A percentile compares a stretch with the other conserved stretches of the same genome.
These are phyloP conservation scores for Hylaea fasciaria DNA, from an alignment of 2,888 invertebrate species.

Conservation along the genomic window DNA sequence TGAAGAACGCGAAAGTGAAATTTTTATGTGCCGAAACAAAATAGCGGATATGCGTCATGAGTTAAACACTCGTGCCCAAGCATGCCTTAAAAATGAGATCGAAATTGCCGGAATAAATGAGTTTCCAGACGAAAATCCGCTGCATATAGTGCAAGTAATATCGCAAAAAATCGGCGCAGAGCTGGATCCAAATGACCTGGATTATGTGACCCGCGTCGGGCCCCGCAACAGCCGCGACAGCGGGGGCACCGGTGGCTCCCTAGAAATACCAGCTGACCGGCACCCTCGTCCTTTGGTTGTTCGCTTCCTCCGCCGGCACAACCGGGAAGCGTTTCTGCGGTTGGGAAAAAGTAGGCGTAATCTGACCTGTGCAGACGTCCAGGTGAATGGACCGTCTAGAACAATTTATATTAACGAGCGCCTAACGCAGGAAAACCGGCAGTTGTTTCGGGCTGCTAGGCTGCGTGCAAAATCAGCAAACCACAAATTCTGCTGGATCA, in stretches of 20 bases:
- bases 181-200: neutral
- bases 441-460: neutral
- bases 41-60: neutral
- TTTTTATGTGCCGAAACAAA: neutral
- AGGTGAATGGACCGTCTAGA: neutral
- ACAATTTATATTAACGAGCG: conserved; percentile 1
- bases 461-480: neutral
- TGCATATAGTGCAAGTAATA: conserved; percentile 2
- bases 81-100: conserved; percentile 7
- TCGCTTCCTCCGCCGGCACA: too few relatives aligned
- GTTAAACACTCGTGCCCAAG: neutral
- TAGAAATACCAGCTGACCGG: too few relatives aligned
- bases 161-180: neutral
- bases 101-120: conserved; percentile 2
- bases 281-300: conserved; percentile 3
- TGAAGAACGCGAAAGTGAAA: neutral
- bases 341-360: conserved; percentile 1
- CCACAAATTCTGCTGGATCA: conserved; percentile 3
- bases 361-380: neutral
- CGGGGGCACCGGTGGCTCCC: neutral
- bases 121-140: conserved; percentile 1
- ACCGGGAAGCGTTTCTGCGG: neutral
- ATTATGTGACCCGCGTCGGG: conserved; percentile 4
- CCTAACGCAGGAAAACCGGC: neutral
- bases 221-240: neutral